A percentile compares a stretch with the other conserved stretches of the same genome.
Conservation (phyloP, 2,888 invertebrate genomes). For the Pterostichus madidus region DNA sequence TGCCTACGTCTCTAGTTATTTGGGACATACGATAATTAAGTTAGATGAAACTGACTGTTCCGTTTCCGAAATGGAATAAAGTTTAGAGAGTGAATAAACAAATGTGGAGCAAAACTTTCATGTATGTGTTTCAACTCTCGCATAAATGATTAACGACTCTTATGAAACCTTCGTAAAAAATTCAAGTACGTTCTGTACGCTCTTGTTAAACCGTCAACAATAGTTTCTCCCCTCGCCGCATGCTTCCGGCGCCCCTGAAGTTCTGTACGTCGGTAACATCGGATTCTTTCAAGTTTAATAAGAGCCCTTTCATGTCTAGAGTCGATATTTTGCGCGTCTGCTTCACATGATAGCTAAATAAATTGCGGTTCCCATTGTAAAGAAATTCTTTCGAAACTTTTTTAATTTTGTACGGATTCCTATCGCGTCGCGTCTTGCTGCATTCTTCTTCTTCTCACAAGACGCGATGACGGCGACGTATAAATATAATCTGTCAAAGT, state of each 20-base stretch:
- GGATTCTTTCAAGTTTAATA: conserved; percentile 54
- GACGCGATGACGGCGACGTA: conserved; percentile 12
- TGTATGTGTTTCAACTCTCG: not conserved
- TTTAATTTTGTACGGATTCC: conserved; percentile 62
- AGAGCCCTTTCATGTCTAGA: conserved; percentile 59
- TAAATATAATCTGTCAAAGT: conserved; percentile 30
- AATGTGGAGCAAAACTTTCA: not conserved
- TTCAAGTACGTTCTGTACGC: conserved; percentile 9
- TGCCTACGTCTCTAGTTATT: too few species aligned
- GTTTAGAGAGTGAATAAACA: not conserved
- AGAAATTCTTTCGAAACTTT: conserved; percentile 61
- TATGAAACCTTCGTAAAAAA: conserved; percentile 26
- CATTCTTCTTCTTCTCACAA: conserved; percentile 14
- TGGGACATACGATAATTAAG: too few species aligned
- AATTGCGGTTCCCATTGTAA: conserved; percentile 64
- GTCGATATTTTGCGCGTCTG: conserved; percentile 64
- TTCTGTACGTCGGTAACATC: not conserved
- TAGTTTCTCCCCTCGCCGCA: not conserved
- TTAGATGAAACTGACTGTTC: not conserved
- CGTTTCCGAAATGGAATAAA: not conserved
- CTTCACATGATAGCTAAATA: conserved; percentile 63
- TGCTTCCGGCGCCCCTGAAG: not conserved
- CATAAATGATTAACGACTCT: conserved; percentile 17
- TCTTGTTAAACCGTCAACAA: conserved; percentile 38
- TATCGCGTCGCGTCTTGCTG: conserved; percentile 29